Conservation (phyloP, 2,888 invertebrate species). For the Ectemnius lituratus region DNA sequence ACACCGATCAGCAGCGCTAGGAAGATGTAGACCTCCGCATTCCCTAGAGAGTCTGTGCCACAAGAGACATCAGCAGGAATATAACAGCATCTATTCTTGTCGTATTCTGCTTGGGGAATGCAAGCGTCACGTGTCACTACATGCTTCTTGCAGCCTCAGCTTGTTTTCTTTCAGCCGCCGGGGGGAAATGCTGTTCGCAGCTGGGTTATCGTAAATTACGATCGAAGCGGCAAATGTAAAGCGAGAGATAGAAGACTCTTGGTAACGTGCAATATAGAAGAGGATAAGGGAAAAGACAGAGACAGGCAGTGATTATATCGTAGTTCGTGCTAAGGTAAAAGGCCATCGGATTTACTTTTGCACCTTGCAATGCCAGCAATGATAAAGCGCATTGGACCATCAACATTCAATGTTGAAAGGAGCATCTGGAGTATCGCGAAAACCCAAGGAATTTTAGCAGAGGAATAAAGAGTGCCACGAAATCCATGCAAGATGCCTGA, state of each 20-base stretch:
- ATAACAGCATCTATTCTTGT: background rate
- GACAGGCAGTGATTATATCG: background rate
- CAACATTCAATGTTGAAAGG: too few relatives aligned
- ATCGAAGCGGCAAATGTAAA: background rate
- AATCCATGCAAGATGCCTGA: too few relatives aligned
- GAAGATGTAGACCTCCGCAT: conserved; percentile 88
- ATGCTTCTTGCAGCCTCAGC: background rate
- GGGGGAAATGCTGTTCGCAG: background rate
- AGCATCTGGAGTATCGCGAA: too few relatives aligned
- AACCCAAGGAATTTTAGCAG: too few relatives aligned
- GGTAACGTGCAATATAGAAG: background rate
- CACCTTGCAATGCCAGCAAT: background rate
- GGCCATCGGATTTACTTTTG: background rate
- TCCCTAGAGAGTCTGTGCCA: conserved; percentile 78
- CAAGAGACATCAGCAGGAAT: too few relatives aligned
- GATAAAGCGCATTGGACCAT: background rate
- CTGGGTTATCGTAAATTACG: conserved; percentile 2
- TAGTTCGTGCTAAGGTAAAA: background rate
- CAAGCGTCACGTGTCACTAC: conserved; percentile 4
- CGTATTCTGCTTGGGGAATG: background rate
- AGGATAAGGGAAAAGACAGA: background rate
- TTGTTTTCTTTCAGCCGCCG: background rate
- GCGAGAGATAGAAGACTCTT: background rate
- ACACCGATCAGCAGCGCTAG: conserved; percentile 85
- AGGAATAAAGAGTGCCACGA: too few relatives aligned